Conservation (phyloP, 2,113 vertebrate species). For the Acanthisitta chloris region DNA sequence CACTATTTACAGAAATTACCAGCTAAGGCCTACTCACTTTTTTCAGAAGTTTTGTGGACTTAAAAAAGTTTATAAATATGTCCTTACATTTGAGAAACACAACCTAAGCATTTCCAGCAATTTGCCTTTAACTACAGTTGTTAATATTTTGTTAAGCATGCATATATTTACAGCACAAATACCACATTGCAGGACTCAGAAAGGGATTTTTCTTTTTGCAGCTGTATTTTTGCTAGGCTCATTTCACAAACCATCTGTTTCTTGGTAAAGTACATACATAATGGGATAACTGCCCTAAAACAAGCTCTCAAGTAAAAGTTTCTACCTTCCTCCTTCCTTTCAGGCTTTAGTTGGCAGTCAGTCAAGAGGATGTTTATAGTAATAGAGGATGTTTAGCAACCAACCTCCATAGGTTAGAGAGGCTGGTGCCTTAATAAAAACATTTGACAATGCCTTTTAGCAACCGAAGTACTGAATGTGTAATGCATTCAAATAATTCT, state of each 20-base stretch:
- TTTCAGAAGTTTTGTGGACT: neutral
- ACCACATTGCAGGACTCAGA: neutral
- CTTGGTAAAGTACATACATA: neutral
- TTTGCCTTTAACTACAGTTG: neutral
- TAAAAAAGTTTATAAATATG: neutral
- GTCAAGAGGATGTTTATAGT: slow-evolving; percentile 53
- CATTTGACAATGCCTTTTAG: neutral
- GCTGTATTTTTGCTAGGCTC: neutral
- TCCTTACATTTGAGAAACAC: neutral
- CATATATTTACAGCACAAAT: neutral
- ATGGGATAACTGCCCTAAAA: neutral
- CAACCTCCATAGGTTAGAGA: neutral
- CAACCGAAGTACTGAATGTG: neutral
- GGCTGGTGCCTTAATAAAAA: neutral
- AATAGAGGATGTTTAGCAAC: slow-evolving; percentile 54
- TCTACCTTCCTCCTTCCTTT: slow-evolving; percentile 12
- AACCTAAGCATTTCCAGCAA: neutral
- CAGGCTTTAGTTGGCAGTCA: neutral
- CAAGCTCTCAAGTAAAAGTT: neutral
- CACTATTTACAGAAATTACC: neutral
- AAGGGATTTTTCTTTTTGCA: neutral
- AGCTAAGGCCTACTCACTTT: neutral
- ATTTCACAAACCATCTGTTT: neutral
- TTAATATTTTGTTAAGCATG: neutral
- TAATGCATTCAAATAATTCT: neutral